phyloP scores from a whole-genome alignment of 1,140 invertebrate species.

The Diorhabda carinulata region DNA sequence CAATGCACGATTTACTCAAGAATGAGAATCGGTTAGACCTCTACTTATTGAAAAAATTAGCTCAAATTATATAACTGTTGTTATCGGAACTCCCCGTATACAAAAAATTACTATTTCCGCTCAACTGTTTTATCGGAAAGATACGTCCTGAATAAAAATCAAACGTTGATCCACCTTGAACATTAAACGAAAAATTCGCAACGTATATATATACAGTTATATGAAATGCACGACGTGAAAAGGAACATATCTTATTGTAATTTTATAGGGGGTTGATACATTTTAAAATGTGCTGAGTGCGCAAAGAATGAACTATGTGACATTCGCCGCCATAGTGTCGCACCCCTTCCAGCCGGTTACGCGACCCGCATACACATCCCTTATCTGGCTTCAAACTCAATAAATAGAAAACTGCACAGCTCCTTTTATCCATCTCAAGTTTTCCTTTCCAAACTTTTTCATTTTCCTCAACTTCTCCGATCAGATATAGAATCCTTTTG shows the following conservation, averaged over 20 bases:
- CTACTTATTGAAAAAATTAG: too few relatives aligned
- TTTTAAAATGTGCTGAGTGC: constrained; percentile 51
- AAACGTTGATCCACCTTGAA: neutral
- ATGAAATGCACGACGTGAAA: constrained; percentile 33
- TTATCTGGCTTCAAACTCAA: constrained; percentile 45
- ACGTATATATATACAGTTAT: constrained; percentile 8
- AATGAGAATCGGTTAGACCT: too few relatives aligned
- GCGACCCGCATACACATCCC: constrained; percentile 46
- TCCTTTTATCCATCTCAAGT: constrained; percentile 38
- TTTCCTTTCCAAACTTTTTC: constrained; percentile 38
- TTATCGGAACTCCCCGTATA: too few relatives aligned
- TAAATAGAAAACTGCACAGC: constrained; percentile 46
- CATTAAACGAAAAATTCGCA: constrained; percentile 8
- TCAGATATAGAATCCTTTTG: constrained; percentile 30
- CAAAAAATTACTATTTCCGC: too few relatives aligned
- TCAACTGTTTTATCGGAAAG: too few relatives aligned
- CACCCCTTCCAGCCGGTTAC: constrained; percentile 39
- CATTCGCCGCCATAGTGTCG: constrained; percentile 47
- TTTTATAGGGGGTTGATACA: constrained; percentile 49
- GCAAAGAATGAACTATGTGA: constrained; percentile 50
- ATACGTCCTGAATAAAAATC: too few relatives aligned
- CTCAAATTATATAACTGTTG: too few relatives aligned
- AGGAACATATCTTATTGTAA: constrained; percentile 47
- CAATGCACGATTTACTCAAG: too few relatives aligned
- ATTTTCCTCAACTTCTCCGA: constrained; percentile 35